A percentile compares a stretch with the other conserved stretches of the same genome.
Conservation (phyloP, 2,113 vertebrate genomes). For the Pachyramphus minor region DNA sequence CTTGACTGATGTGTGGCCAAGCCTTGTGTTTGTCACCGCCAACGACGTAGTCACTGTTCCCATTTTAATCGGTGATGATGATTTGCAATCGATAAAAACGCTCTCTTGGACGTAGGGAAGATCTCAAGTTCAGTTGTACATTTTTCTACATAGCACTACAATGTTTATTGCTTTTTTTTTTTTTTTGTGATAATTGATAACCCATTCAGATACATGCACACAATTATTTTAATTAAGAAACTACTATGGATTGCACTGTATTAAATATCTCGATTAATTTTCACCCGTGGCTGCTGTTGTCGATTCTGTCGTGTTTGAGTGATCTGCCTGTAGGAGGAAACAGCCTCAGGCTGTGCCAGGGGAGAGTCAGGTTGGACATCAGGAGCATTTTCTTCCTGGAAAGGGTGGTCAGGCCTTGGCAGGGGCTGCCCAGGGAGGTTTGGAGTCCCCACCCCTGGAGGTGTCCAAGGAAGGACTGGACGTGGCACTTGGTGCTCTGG, state of each 20-base stretch:
- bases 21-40: constrained; percentile 54
- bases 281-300: constrained; percentile 64
- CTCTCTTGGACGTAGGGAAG: constrained; percentile 57
- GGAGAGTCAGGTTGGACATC: background rate
- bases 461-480: background rate
- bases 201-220: constrained; percentile 83
- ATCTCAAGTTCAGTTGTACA: constrained; percentile 74
- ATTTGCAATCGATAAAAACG: constrained; percentile 54
- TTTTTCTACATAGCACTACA: constrained; percentile 81
- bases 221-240: constrained; percentile 89
- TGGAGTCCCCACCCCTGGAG: background rate
- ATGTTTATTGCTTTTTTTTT: constrained; percentile 69
- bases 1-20: constrained; percentile 54
- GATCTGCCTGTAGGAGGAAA: background rate
- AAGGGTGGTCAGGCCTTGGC: background rate
- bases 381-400: background rate
- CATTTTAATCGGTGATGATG: constrained; percentile 62
- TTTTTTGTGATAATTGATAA: constrained; percentile 75
- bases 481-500: background rate
- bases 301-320: background rate
- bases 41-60: constrained; percentile 14
- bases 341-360: background rate
- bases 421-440: background rate
- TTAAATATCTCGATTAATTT: constrained; percentile 90
- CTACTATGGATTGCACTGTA: constrained; percentile 88